Percentiles rank a stretch among this genome's conserved stretches.
Evolutionary conservation across 2,797 vertebrate species (phyloP).

Genomic region (Myripristis jacobus): DNA sequence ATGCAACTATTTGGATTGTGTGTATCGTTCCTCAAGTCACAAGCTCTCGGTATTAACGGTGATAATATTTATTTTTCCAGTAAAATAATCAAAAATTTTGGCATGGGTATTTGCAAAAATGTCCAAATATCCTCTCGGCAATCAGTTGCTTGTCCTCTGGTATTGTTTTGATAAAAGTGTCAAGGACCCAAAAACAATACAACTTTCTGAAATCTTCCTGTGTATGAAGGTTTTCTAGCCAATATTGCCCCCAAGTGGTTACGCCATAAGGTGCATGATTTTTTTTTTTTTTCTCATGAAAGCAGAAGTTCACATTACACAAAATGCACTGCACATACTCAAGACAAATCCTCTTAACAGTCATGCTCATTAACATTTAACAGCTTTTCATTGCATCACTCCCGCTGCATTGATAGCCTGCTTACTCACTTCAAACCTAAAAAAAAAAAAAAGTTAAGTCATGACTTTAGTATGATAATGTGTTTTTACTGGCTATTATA

Average conservation of each 20-base stretch:
- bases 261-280: constrained; percentile 8
- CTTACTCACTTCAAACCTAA: constrained; percentile 11
- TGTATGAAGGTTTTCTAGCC: constrained; percentile 23
- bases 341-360: constrained; percentile 17
- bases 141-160: constrained; percentile 38
- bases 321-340: not conserved
- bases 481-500: constrained; percentile 59
- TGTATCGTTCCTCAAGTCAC: constrained; percentile 55
- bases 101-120: constrained; percentile 44
- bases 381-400: constrained; percentile 29
- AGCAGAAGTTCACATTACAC: not conserved
- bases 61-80: constrained; percentile 42
- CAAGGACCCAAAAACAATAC: constrained; percentile 33
- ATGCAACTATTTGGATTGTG: constrained; percentile 54
- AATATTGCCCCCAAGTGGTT: constrained; percentile 74
- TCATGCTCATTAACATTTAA: constrained; percentile 22
- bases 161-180: constrained; percentile 44
- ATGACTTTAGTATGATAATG: constrained; percentile 14
- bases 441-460: constrained; percentile 28
- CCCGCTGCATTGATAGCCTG: constrained; percentile 18
- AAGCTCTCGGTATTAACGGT: constrained; percentile 45
- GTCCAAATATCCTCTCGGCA: constrained; percentile 27
- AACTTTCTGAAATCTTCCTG: constrained; percentile 9
- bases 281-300: no score
- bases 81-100: constrained; percentile 22